Evolutionary conservation across 37 sponge, comb jelly and placozoan species (phyloP).

Genomic region (Dysidea cf. avara): DNA sequence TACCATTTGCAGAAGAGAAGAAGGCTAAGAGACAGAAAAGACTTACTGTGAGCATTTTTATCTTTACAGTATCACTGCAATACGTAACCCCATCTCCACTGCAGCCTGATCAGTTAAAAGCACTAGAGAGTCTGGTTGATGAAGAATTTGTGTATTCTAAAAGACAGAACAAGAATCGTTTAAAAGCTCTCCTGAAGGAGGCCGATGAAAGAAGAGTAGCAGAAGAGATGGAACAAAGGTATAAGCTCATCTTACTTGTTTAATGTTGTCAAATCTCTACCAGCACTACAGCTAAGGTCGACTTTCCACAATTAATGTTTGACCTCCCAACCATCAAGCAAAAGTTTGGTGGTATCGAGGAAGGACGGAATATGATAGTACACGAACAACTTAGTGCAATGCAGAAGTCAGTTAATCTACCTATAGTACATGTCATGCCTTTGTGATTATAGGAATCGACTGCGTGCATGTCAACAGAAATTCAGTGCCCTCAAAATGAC

Average conservation of each 20-base stretch:
- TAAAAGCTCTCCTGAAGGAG: constrained; percentile 28
- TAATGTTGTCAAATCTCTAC: no score
- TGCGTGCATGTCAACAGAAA: constrained; percentile 38
- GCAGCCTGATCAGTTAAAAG: constrained; percentile 47
- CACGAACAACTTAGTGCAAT: constrained; percentile 73
- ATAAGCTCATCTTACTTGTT: background rate
- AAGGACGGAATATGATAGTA: constrained; percentile 39
- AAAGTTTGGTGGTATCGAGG: no score
- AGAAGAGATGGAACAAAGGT: background rate
- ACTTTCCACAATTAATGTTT: no score
- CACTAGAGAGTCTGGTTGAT: constrained; percentile 26
- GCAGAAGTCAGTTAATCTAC: constrained; percentile 34
- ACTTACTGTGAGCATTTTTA: background rate
- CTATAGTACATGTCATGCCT: background rate
- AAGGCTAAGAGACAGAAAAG: constrained; percentile 8
- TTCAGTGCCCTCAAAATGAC: constrained; percentile 27
- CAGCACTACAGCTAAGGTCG: no score
- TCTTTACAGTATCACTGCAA: background rate
- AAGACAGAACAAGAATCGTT: constrained; percentile 26
- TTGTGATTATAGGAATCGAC: constrained; percentile 32
- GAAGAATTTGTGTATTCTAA: constrained; percentile 55
- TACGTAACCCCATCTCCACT: background rate
- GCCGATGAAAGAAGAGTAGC: constrained; percentile 13
- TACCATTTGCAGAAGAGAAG: constrained; percentile 5
- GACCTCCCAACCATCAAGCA: no score